Conservation (phyloP, 2,888 invertebrate genomes). For the Eristalis intricaria region DNA sequence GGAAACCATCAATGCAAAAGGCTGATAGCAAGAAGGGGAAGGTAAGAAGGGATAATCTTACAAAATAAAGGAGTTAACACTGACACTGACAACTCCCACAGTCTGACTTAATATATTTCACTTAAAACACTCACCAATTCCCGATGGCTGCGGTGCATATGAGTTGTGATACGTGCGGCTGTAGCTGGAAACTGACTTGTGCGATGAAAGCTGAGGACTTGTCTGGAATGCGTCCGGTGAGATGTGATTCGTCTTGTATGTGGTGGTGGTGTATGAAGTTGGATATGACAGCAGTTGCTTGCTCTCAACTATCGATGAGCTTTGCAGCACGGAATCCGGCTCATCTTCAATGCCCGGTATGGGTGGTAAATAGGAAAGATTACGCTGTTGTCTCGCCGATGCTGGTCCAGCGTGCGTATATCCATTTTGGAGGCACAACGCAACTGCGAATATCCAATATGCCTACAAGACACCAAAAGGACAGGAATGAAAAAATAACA, state of each 20-base stretch:
- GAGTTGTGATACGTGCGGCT: conserved; percentile 66
- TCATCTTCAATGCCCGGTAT: conserved; percentile 13
- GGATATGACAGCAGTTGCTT: conserved; percentile 11
- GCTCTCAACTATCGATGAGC: conserved; percentile 34
- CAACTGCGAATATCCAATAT: conserved; percentile 29
- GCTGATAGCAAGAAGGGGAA: no score
- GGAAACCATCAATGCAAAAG: no score
- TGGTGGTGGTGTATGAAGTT: conserved; percentile 46
- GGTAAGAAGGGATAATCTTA: no score
- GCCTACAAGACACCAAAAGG: conserved; percentile 37
- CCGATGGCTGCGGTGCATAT: conserved; percentile 74
- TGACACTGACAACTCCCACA: no score
- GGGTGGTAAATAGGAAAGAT: conserved; percentile 47
- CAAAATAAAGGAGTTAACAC: no score
- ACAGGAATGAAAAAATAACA: conserved; percentile 4
- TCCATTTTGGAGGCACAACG: conserved; percentile 20
- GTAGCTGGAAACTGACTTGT: conserved; percentile 49
- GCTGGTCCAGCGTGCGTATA: conserved; percentile 27
- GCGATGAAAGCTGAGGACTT: conserved; percentile 30
- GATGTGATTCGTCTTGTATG: conserved; percentile 57
- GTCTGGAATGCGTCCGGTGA: conserved; percentile 27
- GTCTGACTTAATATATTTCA: background rate
- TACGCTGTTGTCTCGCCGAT: conserved; percentile 6
- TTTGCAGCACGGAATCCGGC: background rate
- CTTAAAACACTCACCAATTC: conserved; percentile 53